Conservation (phyloP, 1,140 invertebrate species). For the Trypoxylus dichotomus region DNA sequence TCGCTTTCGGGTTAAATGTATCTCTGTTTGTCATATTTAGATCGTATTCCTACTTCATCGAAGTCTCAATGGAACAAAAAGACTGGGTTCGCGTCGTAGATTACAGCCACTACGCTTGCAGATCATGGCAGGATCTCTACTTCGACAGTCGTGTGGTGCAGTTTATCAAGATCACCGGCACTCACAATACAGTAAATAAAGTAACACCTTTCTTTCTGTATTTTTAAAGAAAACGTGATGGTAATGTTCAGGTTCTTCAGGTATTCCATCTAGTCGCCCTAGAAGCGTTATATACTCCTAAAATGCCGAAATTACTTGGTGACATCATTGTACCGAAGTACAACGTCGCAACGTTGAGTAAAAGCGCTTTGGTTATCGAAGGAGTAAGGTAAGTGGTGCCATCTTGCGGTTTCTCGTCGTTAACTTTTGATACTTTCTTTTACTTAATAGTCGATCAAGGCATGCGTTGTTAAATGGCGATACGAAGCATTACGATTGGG, state of each 20-base stretch:
- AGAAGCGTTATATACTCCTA: slow-evolving; percentile 83
- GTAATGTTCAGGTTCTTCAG: slow-evolving; percentile 49
- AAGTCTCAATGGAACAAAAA: slow-evolving; percentile 94
- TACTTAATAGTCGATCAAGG: slow-evolving; percentile 68
- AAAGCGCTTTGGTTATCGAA: slow-evolving; percentile 91
- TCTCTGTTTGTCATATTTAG: slow-evolving; percentile 52
- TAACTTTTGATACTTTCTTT: background rate
- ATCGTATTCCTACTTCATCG: slow-evolving; percentile 95
- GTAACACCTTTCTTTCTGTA: slow-evolving; percentile 51
- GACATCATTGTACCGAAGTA: slow-evolving; percentile 82
- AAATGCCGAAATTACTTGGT: slow-evolving; percentile 72
- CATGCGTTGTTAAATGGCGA: slow-evolving; percentile 97
- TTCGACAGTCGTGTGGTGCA: slow-evolving; percentile 87
- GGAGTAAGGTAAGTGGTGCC: slow-evolving; percentile 69
- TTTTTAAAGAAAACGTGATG: background rate
- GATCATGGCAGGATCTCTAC: slow-evolving; percentile 95
- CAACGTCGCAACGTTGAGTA: slow-evolving; percentile 90
- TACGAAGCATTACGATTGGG: slow-evolving; percentile 95
- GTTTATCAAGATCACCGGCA: slow-evolving; percentile 89
- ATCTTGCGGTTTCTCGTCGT: background rate
- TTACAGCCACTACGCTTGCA: slow-evolving; percentile 87
- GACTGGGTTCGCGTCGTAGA: slow-evolving; percentile 94
- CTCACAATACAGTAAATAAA: slow-evolving; percentile 94
- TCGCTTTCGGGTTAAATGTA: no score
- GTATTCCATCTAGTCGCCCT: slow-evolving; percentile 93